phyloP scores from a whole-genome alignment of 2,888 invertebrate genomes.

The Aelia acuminata region DNA sequence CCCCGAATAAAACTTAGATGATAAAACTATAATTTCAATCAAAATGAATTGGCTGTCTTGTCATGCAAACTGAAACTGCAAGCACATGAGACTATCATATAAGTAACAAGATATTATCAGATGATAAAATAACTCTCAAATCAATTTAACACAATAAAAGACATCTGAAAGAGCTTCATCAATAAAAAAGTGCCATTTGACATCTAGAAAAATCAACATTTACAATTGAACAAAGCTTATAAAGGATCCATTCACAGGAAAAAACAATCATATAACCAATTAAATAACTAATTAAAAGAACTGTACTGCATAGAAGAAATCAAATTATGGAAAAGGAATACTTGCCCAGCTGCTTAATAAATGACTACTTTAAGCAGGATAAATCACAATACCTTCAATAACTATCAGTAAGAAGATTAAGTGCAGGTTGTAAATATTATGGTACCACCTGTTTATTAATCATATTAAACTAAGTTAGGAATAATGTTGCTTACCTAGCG shows the following conservation, averaged over 20 bases:
- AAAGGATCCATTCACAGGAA: neutral
- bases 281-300: neutral
- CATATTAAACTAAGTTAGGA: neutral
- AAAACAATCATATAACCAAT: neutral
- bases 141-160: neutral
- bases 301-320: neutral
- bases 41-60: neutral
- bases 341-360: neutral
- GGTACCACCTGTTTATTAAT: neutral
- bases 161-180: neutral
- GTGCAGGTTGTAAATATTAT: neutral
- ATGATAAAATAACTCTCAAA: neutral
- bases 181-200: neutral
- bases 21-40: neutral
- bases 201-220: neutral
- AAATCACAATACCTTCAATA: neutral
- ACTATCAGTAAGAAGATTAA: neutral
- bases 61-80: neutral
- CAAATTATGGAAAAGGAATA: neutral
- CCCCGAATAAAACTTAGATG: neutral
- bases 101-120: neutral
- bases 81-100: neutral
- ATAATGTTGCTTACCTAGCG: conserved; percentile 26
- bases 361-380: neutral
- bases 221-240: neutral